phyloP scores from a whole-genome alignment of 1,140 invertebrate genomes.

The Euschistus heros region DNA sequence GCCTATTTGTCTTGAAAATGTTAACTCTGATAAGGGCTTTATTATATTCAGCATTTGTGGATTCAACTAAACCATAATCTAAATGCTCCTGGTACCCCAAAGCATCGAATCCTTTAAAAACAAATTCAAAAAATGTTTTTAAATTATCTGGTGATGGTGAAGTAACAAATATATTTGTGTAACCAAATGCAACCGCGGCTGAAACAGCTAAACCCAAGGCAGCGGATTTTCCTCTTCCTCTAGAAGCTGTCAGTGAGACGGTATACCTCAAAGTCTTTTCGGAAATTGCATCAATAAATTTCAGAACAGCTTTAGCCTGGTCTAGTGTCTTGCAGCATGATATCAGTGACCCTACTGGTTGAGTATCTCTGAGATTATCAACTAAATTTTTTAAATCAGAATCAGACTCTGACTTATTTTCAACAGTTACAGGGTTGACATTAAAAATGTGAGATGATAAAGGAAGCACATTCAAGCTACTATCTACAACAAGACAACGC shows the following conservation, averaged over 20 bases:
- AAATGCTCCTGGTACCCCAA: constrained; percentile 93
- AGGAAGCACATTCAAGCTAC: constrained; percentile 84
- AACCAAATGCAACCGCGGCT: constrained; percentile 73
- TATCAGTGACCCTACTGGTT: constrained; percentile 81
- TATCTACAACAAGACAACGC: constrained; percentile 86
- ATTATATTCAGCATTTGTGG: constrained; percentile 92
- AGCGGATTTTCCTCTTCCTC: constrained; percentile 97
- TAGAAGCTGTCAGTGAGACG: constrained; percentile 87
- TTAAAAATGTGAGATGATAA: constrained; percentile 79
- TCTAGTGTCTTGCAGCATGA: constrained; percentile 88
- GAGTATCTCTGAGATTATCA: constrained; percentile 70
- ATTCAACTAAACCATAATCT: constrained; percentile 93
- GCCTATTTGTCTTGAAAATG: constrained; percentile 81
- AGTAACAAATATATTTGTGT: constrained; percentile 97
- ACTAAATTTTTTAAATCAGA: constrained; percentile 59
- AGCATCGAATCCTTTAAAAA: constrained; percentile 90
- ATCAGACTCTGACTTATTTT: constrained; percentile 37
- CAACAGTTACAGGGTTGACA: constrained; percentile 55
- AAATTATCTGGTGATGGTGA: constrained; percentile 97
- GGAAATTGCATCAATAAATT: constrained; percentile 89
- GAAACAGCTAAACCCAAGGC: constrained; percentile 90
- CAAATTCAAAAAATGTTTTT: constrained; percentile 95
- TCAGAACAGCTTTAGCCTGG: constrained; percentile 84
- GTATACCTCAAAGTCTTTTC: constrained; percentile 85
- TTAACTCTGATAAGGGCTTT: constrained; percentile 93